Evolutionary conservation across 2,113 vertebrate genomes (phyloP).

Genomic region (Electrona antarctica): DNA sequence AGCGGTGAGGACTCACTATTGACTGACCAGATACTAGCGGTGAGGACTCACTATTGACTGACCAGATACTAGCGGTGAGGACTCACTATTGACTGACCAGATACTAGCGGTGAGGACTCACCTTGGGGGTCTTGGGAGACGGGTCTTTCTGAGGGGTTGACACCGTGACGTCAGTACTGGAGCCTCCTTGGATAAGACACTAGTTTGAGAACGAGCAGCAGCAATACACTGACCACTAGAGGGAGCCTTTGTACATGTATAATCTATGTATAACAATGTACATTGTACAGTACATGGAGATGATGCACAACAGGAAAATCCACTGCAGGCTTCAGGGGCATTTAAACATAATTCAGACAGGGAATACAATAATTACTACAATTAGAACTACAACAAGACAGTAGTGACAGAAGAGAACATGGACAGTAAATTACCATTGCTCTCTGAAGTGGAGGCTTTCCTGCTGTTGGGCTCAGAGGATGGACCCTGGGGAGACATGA

Average conservation of each 20-base stretch:
- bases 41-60: no score
- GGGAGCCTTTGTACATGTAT: slow-evolving; percentile 28
- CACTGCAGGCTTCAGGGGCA: neutral
- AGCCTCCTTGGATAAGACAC: slow-evolving; percentile 34
- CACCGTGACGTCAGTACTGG: slow-evolving; percentile 18
- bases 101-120: slow-evolving; percentile 36
- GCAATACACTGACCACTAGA: slow-evolving; percentile 34
- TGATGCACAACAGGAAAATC: neutral
- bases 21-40: neutral
- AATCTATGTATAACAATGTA: neutral
- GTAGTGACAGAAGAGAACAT: neutral
- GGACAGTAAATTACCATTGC: slow-evolving; percentile 63
- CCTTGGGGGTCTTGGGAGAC: slow-evolving; percentile 61
- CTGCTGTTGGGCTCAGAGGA: slow-evolving; percentile 61
- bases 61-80: neutral
- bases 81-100: no score
- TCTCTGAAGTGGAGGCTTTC: slow-evolving; percentile 63
- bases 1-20: neutral
- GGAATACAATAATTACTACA: neutral
- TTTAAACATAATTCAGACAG: neutral
- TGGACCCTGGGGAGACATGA: slow-evolving; percentile 48
- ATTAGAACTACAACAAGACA: neutral
- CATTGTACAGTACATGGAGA: neutral
- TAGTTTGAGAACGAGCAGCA: neutral
- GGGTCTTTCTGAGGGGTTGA: slow-evolving; percentile 57